Evolutionary conservation across 2,888 invertebrate species (phyloP), one percentile per base, ranked within the genome.

Genomic region (Acleris emargana): DNA sequence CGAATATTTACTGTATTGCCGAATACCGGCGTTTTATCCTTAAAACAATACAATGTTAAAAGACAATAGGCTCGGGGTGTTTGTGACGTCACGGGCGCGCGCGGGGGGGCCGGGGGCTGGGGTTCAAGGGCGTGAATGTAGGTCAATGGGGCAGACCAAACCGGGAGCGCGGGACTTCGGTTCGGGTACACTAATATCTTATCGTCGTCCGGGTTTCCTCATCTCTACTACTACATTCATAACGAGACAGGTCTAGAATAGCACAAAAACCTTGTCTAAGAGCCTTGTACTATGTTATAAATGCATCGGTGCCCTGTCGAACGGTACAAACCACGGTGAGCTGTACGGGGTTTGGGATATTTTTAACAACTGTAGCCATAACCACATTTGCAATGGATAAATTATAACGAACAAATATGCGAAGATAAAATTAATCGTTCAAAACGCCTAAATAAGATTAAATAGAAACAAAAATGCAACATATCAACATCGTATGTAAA

Each of bases 121-220:
- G 86, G 90, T 91, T 91, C 91, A 91, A 91, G 91, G 91, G 84
- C 89, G 88, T 71, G 74, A 80, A 91, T 86, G 74, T 90, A 81
- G 91, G 91, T 86, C 86, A 91, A 79, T 89, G 79, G 91, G 85
- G 76, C 91, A 55, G 54, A 83, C 80, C 64, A 38, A 51, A 57
- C 66, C 59, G 62, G 60, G 64, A 68, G 60, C 64, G 57, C 67
- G 62, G 84, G 78, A 77, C 79, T 75, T 13, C 75, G 80, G 81
- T 79, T 75, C 79, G 79, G 80, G 82, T 58, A 50, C 38, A 55
- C 57, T 53, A 64, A 64, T 58, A 60, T 59, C 47, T 57, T 60
- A 55, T 51, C 42, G 52, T 38, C 52, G 43, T 57, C 52, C 42
- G 52, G 53, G 42, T 58, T 53, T 51, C 53, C 66, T 54, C 38